Evolutionary conservation across 2,888 invertebrate genomes (phyloP).

Genomic region (Aleiodes alternator): DNA sequence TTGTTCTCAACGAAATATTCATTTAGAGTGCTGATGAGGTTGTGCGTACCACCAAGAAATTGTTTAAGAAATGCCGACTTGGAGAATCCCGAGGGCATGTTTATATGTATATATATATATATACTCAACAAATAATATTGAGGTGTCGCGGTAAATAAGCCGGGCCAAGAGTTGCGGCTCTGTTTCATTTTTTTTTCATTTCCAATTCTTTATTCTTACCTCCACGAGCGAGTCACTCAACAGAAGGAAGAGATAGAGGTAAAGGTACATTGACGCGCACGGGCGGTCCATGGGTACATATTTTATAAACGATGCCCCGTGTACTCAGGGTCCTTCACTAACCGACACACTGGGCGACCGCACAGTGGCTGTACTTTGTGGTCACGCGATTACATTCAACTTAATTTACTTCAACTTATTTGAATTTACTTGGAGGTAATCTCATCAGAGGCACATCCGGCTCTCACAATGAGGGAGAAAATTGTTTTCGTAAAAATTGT

Average conservation of each 20-base stretch:
- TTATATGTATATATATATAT: neutral
- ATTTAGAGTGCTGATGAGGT: slow-evolving; percentile 39
- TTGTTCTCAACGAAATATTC: slow-evolving; percentile 11
- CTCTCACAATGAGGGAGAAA: neutral
- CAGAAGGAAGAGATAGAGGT: slow-evolving; percentile 8
- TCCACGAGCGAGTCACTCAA: slow-evolving; percentile 2
- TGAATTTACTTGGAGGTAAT: neutral
- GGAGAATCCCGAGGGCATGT: neutral
- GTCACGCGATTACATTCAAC: slow-evolving; percentile 59
- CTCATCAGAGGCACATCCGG: neutral
- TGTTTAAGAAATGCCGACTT: slow-evolving; percentile 24
- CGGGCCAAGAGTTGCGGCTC: slow-evolving; percentile 14
- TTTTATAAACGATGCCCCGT: slow-evolving; percentile 24
- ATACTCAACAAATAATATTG: slow-evolving; percentile 39
- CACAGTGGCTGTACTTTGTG: slow-evolving; percentile 60
- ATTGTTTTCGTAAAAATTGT: too few relatives aligned
- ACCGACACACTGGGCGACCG: slow-evolving; percentile 50
- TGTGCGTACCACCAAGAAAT: slow-evolving; percentile 18
- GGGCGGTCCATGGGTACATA: slow-evolving; percentile 14
- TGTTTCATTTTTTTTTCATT: neutral
- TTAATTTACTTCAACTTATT: slow-evolving; percentile 53
- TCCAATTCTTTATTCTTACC: too few relatives aligned
- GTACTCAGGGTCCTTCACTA: slow-evolving; percentile 7
- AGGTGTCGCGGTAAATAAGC: slow-evolving; percentile 51
- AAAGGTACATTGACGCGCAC: slow-evolving; percentile 11